Evolutionary conservation across 2,888 invertebrate genomes (phyloP).

Genomic region (Metallyticus violacea): DNA sequence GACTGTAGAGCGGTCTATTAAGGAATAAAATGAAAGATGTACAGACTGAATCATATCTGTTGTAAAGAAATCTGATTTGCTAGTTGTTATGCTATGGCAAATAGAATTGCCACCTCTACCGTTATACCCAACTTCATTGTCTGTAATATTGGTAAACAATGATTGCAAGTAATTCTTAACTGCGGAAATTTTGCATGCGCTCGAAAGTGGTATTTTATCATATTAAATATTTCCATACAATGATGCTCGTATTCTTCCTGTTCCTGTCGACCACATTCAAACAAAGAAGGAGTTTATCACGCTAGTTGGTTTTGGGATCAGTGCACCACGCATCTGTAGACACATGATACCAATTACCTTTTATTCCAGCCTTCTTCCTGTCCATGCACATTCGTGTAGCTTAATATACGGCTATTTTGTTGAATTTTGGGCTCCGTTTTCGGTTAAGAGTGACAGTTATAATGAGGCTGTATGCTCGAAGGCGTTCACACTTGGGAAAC

Average conservation of each 20-base stretch:
- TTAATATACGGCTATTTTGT: background rate
- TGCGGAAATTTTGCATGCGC: background rate
- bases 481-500: background rate
- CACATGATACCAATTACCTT: background rate
- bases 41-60: too few species aligned
- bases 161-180: background rate
- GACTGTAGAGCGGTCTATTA: too few species aligned
- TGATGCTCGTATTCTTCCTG: background rate
- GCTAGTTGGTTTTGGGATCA: background rate
- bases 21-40: too few species aligned
- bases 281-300: background rate
- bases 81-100: too few species aligned
- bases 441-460: background rate
- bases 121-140: too few species aligned
- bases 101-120: too few species aligned
- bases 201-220: background rate
- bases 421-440: too few species aligned
- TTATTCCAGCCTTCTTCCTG: background rate
- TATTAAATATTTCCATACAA: background rate
- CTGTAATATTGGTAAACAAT: background rate
- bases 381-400: background rate
- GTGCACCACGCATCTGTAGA: background rate
- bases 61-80: too few species aligned
- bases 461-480: background rate
- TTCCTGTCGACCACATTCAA: background rate